Evolutionary conservation across 53 echinoderm and acorn worm species (phyloP).

Genomic region (Holothuria leucospilota): DNA sequence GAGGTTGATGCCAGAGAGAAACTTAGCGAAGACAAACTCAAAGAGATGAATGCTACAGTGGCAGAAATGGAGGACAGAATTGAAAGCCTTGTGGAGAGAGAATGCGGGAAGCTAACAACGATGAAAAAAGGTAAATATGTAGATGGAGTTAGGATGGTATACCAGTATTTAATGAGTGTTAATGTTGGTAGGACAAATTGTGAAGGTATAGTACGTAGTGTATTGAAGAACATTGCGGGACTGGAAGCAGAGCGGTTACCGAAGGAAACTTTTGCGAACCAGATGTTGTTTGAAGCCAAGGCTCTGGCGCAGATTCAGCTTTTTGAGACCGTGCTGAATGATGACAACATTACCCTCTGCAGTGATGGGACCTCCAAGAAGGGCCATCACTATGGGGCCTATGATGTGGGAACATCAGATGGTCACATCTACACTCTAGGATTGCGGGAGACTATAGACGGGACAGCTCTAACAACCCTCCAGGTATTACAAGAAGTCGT

Average conservation of each 20-base stretch:
- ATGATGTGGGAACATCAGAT: slow-evolving; percentile 43
- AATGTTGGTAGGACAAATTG: slow-evolving; percentile 62
- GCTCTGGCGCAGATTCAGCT: slow-evolving; percentile 64
- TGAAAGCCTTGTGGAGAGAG: slow-evolving; percentile 14
- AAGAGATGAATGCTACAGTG: neutral
- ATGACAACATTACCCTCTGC: slow-evolving; percentile 5
- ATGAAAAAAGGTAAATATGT: slow-evolving; percentile 45
- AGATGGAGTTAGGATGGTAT: slow-evolving; percentile 57
- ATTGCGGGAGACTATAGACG: slow-evolving; percentile 52
- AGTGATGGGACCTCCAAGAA: slow-evolving; percentile 61
- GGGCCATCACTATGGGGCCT: slow-evolving; percentile 65
- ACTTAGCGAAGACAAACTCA: neutral
- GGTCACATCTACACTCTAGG: slow-evolving; percentile 60
- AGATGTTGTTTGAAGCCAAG: slow-evolving; percentile 63
- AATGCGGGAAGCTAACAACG: slow-evolving; percentile 33
- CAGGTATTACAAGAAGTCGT: slow-evolving; percentile 26
- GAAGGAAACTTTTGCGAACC: slow-evolving; percentile 52
- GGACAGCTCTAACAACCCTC: slow-evolving; percentile 19
- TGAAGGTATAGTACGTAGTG: slow-evolving; percentile 51
- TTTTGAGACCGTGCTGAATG: slow-evolving; percentile 27
- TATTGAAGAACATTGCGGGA: slow-evolving; percentile 44
- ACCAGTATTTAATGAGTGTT: slow-evolving; percentile 57
- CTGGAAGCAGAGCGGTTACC: slow-evolving; percentile 55
- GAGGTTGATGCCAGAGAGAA: neutral
- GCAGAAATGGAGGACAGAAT: slow-evolving; percentile 20